Percentiles rank a stretch among this genome's conserved stretches.
phyloP scores from a whole-genome alignment of 2,888 invertebrate genomes.

The Meganola albula region DNA sequence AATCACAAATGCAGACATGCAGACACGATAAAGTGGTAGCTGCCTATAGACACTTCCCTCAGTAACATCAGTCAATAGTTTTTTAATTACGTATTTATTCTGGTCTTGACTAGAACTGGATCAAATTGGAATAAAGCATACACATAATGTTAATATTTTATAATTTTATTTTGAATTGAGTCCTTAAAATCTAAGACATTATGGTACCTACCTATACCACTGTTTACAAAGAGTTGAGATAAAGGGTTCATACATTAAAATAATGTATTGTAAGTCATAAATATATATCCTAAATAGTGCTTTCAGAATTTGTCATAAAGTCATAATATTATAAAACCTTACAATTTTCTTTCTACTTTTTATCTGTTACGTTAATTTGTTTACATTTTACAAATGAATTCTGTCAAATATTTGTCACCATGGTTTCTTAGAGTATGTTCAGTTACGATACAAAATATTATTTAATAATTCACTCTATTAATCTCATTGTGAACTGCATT shows the following conservation, averaged over 20 bases:
- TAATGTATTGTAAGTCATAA: conserved; percentile 12
- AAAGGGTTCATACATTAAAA: too few relatives aligned
- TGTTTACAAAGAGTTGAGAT: conserved; percentile 34
- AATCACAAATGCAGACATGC: too few relatives aligned
- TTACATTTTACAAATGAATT: too few relatives aligned
- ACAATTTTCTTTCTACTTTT: too few relatives aligned
- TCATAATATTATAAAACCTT: too few relatives aligned
- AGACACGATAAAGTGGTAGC: too few relatives aligned
- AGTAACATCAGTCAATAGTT: not conserved
- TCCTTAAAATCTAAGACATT: conserved; percentile 60
- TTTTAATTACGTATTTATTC: not conserved
- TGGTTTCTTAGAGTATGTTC: not conserved
- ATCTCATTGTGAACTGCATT: conserved; percentile 27
- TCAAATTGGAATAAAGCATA: conserved; percentile 47
- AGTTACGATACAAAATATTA: too few relatives aligned
- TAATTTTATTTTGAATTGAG: conserved; percentile 61
- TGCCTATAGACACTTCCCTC: too few relatives aligned
- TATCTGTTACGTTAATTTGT: too few relatives aligned
- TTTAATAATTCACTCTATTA: conserved; percentile 22
- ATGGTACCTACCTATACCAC: conserved; percentile 44
- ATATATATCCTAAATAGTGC: too few relatives aligned
- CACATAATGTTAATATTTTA: conserved; percentile 46
- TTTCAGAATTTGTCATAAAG: too few relatives aligned
- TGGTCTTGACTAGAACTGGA: conserved; percentile 4
- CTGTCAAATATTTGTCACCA: too few relatives aligned